Evolutionary conservation across 2,888 invertebrate genomes (phyloP), one percentile per base, ranked within the genome.

Genomic region (Halictus quadricinctus): DNA sequence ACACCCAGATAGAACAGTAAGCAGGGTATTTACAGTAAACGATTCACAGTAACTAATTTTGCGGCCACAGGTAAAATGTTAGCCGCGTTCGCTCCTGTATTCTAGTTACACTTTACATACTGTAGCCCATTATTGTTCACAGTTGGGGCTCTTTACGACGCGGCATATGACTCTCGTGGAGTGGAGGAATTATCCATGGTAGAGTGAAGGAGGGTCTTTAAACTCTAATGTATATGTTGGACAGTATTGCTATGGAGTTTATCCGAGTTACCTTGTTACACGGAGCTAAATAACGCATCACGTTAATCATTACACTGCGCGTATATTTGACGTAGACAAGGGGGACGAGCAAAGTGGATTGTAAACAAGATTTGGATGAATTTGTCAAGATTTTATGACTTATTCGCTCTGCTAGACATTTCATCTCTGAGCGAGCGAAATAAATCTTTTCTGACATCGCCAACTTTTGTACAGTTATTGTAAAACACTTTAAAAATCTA

Each of bases 111-210:
- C n/a, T 70, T 70, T 70, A 21, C 43, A 70, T 43, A 70, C n/a
- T n/a, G 70, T 70, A 70, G 70, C 43, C 43, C 70, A 43, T 43
- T 70, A 43, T 43, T 70, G 70, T 70, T 43, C 70, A n/a, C 70
- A 70, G 70, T 70, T 43, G 70, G n/a, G 70, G 70, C 70, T 43
- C 70, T 70, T 70, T 70, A 70, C 70, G 70, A 70, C 70, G 70
- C 70, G 41, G 70, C 70, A 43, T 70, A 70, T 70, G 70, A 43
- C 70, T 70, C 70, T n/a, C n/a, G n/a, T 43, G 12, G 70, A 43
- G 43, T 43, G 70, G 41, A 43, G 70, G 70, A 70, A 70, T 70
- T 70, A 70, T 41, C 70, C 70, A 43, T 70, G 70, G 70, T 43
- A 43, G 70, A 70, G 70, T 43, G 70, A 70, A 43, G 70, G 70